phyloP scores from a whole-genome alignment of 2,797 vertebrate genomes.

The Phrynocephalus forsythii region DNA sequence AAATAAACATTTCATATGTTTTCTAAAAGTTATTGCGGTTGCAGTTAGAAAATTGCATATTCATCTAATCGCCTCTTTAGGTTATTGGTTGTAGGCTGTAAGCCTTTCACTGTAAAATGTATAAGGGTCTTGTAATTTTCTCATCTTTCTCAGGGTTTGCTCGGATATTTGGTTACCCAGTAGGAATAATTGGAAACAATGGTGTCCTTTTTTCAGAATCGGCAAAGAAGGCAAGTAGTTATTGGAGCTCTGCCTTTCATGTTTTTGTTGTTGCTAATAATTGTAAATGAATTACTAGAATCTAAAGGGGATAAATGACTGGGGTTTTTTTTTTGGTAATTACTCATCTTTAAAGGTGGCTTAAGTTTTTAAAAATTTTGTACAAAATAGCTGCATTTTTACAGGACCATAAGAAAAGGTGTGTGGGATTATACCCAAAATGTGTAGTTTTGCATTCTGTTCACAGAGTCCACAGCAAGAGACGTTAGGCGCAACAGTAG shows the following conservation, averaged over 20 bases:
- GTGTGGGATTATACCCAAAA: background rate
- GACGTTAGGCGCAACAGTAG: background rate
- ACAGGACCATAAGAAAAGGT: background rate
- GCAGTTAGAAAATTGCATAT: too few relatives aligned
- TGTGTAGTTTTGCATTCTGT: background rate
- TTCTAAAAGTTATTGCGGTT: background rate
- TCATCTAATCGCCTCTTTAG: background rate
- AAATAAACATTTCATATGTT: background rate
- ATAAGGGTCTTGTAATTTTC: constrained; percentile 46
- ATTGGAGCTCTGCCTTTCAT: constrained; percentile 19
- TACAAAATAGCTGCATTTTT: background rate
- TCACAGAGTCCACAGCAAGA: background rate
- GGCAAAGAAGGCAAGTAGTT: constrained; percentile 90
- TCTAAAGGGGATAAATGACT: background rate
- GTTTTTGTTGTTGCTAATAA: constrained; percentile 32
- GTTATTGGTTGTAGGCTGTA: background rate
- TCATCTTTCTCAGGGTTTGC: constrained; percentile 86
- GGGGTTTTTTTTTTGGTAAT: background rate
- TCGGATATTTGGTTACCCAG: constrained; percentile 95
- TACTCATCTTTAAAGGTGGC: background rate
- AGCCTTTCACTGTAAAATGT: constrained; percentile 20
- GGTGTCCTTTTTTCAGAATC: constrained; percentile 98
- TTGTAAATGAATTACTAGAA: background rate
- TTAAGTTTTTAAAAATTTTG: background rate
- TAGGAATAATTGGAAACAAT: constrained; percentile 98